Evolutionary conservation across 23 tunicate genomes (phyloP), one percentile per base, ranked within the genome.

Genomic region (Pegea sp.): DNA sequence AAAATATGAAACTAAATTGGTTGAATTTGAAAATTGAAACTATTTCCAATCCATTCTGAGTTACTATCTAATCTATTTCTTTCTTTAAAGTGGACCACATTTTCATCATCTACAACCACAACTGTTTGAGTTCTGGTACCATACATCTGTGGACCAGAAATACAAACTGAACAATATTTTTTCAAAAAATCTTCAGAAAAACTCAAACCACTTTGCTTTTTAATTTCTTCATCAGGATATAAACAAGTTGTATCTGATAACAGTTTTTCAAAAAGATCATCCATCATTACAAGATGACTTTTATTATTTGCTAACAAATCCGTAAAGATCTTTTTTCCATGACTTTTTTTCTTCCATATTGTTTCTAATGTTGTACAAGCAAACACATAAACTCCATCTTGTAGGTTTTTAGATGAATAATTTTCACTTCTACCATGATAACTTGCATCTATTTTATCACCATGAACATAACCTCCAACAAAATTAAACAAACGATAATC

Each of bases 81-180:
- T 52, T 73, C 81, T 33, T 28, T 48, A 60, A 70, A 79, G 60
- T 53, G 44, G 19, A 79, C 26, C 16, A 59, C 60, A 42, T 79
- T 70, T 59, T 65, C 43, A 34, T 65, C 31, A 60, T 79, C 92
- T 3, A 79, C 60, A 3, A 79, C 43, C 6, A 79, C 59, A 31
- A 79, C 78, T 26, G 92, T 79, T 59, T 79, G 78, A 3, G 58
- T 52, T 0, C 71, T 49, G 5, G 93, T 81, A 6, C 80, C 93
- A 60, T 81, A 81, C 60, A 2, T 29, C 11, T 49, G 49, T 2
- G 66, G 0, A 25, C 73, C 70, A 28, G 25, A 30, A 4, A 81
- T 52, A 63, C 53, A 57, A 3, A 81, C 62, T 22, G 93, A 81
- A 28, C 93, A 66, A 49, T 81, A 81, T 7, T 33, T 50, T 4